Evolutionary conservation across 1,140 invertebrate species (phyloP), one percentile per base, ranked within the genome.

Genomic region (Mizuhopecten yessoensis): DNA sequence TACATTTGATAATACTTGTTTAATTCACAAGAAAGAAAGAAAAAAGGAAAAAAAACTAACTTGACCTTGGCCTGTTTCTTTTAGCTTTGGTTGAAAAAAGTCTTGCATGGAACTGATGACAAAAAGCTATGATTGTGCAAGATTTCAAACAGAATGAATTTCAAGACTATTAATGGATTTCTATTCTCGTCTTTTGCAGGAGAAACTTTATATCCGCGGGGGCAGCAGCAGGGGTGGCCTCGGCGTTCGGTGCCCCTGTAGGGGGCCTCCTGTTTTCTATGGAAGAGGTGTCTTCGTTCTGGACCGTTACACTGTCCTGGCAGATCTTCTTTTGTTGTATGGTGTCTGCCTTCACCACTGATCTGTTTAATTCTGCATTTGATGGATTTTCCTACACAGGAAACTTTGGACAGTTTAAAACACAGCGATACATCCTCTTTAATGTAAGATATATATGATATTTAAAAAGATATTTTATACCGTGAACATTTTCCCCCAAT

Each of bases 161-260:
- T 45, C 42, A 45, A 33, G 34, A 75, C 34, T 90, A n/a, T n/a
- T n/a, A n/a, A n/a, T n/a, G n/a, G n/a, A n/a, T n/a, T n/a, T n/a
- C n/a, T n/a, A n/a, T n/a, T 88, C 34, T 34, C 34, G 89, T 57
- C 57, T 49, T 86, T 92, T 93, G 0, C 90, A 99, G 99, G 96
- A 97, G 99, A 87, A 99, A 99, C 97, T 99, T 99, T 97, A 99
- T 99, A 0, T 98, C 98, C 49, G 99, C 99, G 0, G 99, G 99
- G 33, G 99, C 99, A 5, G 99, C 99, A 0, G 98, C 99, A 17
- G 99, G 99, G 7, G 99, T 96, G 29, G 98, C 99, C 0, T 99
- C 99, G 39, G 99, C 99, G 90, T 99, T 99, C 96, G 99, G 99
- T 34, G 98, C 99, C 86, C 99, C 99, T 87, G 99, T 99, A 93